Base-by-base conservation (phyloP, 2,797 vertebrate genomes). In the Danio albolineatus region DNA sequence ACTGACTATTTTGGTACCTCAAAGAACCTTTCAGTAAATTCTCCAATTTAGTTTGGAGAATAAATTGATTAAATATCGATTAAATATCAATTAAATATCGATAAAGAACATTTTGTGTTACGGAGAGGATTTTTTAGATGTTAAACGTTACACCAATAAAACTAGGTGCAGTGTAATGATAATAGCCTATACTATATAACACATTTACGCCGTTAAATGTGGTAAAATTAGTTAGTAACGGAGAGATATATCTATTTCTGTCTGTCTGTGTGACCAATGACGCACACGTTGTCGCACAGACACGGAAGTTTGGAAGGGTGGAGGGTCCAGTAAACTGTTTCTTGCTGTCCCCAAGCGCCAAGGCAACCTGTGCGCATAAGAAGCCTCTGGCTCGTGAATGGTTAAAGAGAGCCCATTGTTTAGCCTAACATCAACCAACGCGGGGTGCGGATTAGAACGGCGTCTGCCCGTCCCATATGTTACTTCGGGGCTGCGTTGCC, bases 381-480 rank as follows among this genome's bases (percentile, higher is more conserved):
- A 77, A 82, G 78, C 74, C 73, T 81, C 64, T 84, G 84, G 88
- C 82, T 83, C 71, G 80, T 79, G 44, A 71, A 49, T 85, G 83
- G 83, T 79, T 85, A 76, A 83, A 75, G 19, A 84, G 67, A 81
- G 81, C 83, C 85, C 87, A 89, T 90, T 91, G 90, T 88, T 89
- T 85, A 84, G 85, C 80, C 82, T 81, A 85, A 89, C 88, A 88
- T 82, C 79, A 84, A 88, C 82, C 85, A 84, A 88, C 88, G 85
- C 81, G 88, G 87, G 83, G 87, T 89, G 89, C 82, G 91, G 91
- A 92, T 92, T 92, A 93, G 84, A 82, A 72, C 84, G 62, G 91
- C 92, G 91, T 93, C 92, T 92, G 92, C 90, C 88, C 86, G 88
- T 73, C 89, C 91, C 93, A 93, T 92, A 93, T 94, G 92, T 87